phyloP scores from a whole-genome alignment of 2,113 vertebrate genomes.

The Columba livia region DNA sequence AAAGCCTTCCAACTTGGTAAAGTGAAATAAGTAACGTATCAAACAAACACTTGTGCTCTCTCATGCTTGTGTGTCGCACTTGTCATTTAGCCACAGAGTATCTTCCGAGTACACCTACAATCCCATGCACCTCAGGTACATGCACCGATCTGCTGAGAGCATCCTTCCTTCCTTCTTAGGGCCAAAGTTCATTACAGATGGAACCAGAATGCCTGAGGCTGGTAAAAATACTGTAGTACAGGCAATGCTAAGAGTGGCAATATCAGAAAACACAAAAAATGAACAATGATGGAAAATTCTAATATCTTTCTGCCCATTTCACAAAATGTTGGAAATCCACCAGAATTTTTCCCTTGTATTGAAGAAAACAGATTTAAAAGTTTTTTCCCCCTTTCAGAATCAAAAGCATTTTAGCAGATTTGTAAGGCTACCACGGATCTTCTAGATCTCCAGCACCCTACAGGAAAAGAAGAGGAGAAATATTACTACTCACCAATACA shows the following conservation, averaged over 20 bases:
- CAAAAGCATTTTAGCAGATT: constrained; percentile 85
- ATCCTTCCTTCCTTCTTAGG: constrained; percentile 70
- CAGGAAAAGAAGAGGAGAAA: constrained; percentile 82
- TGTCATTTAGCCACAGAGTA: constrained; percentile 67
- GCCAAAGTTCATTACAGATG: constrained; percentile 75
- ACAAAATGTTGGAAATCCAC: constrained; percentile 86
- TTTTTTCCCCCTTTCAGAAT: constrained; percentile 86
- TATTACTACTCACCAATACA: constrained; percentile 74
- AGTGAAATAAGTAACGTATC: constrained; percentile 75
- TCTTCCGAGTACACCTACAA: constrained; percentile 76
- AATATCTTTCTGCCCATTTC: constrained; percentile 83
- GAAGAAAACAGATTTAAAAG: constrained; percentile 82
- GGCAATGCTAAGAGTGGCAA: constrained; percentile 83
- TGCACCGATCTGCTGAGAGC: constrained; percentile 66
- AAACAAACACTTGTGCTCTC: constrained; percentile 75
- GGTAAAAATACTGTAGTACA: constrained; percentile 81
- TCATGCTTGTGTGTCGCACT: constrained; percentile 69
- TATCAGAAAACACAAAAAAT: constrained; percentile 81
- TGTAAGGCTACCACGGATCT: constrained; percentile 97
- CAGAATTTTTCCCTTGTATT: constrained; percentile 84
- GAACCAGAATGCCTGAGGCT: constrained; percentile 75
- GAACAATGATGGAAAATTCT: constrained; percentile 85
- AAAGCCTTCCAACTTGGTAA: constrained; percentile 74
- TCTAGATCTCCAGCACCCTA: constrained; percentile 95
- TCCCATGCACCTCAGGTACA: constrained; percentile 74